Evolutionary conservation across 37 sponge, comb jelly and placozoan species (phyloP), one percentile per base, ranked within the genome.

Genomic region (Geodia barretti): DNA sequence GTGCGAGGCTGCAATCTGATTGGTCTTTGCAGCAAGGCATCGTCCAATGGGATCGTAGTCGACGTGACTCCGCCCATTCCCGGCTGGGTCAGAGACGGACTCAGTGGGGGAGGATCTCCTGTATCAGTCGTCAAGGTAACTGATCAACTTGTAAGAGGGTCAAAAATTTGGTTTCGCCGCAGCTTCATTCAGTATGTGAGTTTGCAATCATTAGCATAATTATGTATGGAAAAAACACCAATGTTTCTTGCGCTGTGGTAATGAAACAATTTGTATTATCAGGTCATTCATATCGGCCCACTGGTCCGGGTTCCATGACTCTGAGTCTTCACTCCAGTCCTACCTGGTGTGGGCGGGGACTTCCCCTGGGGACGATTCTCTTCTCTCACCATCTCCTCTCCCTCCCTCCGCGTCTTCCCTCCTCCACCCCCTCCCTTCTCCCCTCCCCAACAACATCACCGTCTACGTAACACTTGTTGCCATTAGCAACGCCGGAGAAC

Each of bases 301-400:
- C 37, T 95, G 96, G 96, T n/a, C 1, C 25, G 91, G 91, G 0
- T 90, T 92, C 73, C 88, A 90, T 71, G 96, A 92, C 70, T 24
- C 73, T 37, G 74, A 92, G 42, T 86, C 88, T 3, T 74, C 73
- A 24, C 30, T 96, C 7, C 71, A 41, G 0, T 31, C 84, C 41
- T 90, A 73, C 70, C 30, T 62, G 33, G 73, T 72, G 62, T 84
- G 39, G 59, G 88, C 69, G n/a, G 96, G 96, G 26, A 21, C 64
- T 26, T 32, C 41, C 19, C 88, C 88, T 39, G 88, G 64, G 31
- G 80, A 42, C 41, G 32, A 32, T 39, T 36, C 47, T 34, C 1
- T 91, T 11, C 32, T 90, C 17, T 47, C 81, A 1, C 85, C 86
- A 19, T 84, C 85, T 31, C n/a, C 4, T 4, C 40, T 87, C 20